Base-by-base conservation (phyloP, 1,140 invertebrate genomes). In the Pemphigus obesinymphae region DNA sequence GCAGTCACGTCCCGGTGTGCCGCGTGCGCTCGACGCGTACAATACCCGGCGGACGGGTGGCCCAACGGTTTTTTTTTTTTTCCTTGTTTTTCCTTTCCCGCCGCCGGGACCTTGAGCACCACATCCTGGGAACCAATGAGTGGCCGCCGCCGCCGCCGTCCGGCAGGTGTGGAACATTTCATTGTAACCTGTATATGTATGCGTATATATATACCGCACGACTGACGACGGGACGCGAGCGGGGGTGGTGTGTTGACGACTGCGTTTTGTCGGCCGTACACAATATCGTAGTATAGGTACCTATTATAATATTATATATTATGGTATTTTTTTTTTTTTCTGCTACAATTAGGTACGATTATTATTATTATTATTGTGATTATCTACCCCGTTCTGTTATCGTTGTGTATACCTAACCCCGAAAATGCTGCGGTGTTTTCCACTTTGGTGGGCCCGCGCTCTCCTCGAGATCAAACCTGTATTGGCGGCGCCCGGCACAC, bases 121-220 rank as follows among this genome's bases (percentile, higher is more conserved):
- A n/a, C 31, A 76, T 55, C 48, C 75, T 78, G 75, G 34, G 75
- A 78, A 78, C 75, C 75, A 78, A 78, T 78, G 75, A 37, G 53
- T 17, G 29, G 40, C 29, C 26, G n/a, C 43, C 45, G 40, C 45
- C 48, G 45, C 10, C n/a, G 73, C 4, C 45, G 50, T 10, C 8
- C 73, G 73, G 34, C 75, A 78, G 75, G 53, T 78, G 75, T 78
- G 50, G 61, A 66, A 34, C 61, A 37, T 31, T 29, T n/a, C n/a
- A n/a, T n/a, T n/a, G n/a, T n/a, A n/a, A n/a, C n/a, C n/a, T n/a
- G n/a, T n/a, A n/a, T n/a, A n/a, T 20, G 43, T 45, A 11, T 11
- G 43, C 10, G 43, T 45, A 13, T 45, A 11, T 45, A 13, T 34
- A 63, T 45, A 45, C 43, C 37, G 37, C 8, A 40, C 37, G 4